Evolutionary conservation across 2,797 vertebrate species (phyloP).

Genomic region (Enteromius trimaculatus): DNA sequence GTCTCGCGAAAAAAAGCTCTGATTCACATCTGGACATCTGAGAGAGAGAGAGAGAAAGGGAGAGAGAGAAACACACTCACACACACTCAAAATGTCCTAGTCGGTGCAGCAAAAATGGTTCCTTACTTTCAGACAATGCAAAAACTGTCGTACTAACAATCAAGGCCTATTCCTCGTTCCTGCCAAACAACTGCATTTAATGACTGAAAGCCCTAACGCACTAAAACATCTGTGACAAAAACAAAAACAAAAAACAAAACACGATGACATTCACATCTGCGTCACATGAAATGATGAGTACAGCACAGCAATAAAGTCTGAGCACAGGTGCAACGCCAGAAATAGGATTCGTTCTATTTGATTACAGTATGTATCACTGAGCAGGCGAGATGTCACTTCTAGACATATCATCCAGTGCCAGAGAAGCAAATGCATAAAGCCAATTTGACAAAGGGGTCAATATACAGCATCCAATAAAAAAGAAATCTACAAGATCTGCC

Average conservation of each 20-base stretch:
- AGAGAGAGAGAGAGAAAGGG: slow-evolving; percentile 54
- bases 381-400: slow-evolving; percentile 53
- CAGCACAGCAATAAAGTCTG: slow-evolving; percentile 54
- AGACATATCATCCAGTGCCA: slow-evolving; percentile 54
- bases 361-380: slow-evolving; percentile 57
- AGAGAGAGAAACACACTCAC: slow-evolving; percentile 42
- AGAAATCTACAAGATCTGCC: slow-evolving; percentile 56
- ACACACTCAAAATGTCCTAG: slow-evolving; percentile 25
- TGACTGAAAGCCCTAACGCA: slow-evolving; percentile 33
- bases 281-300: slow-evolving; percentile 54
- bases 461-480: slow-evolving; percentile 48
- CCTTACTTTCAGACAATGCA: slow-evolving; percentile 26
- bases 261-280: slow-evolving; percentile 50
- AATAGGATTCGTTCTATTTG: slow-evolving; percentile 60
- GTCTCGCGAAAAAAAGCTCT: slow-evolving; percentile 52
- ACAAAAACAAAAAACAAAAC: not conserved
- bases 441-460: slow-evolving; percentile 62
- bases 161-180: slow-evolving; percentile 28
- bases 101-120: slow-evolving; percentile 31
- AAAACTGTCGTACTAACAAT: slow-evolving; percentile 32
- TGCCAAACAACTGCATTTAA: slow-evolving; percentile 47
- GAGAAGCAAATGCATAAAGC: slow-evolving; percentile 54
- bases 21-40: slow-evolving; percentile 63
- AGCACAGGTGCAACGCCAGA: slow-evolving; percentile 60
- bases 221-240: slow-evolving; percentile 42